Evolutionary conservation across 2,888 invertebrate genomes (phyloP).

Genomic region (Oscheius myriophilus): DNA sequence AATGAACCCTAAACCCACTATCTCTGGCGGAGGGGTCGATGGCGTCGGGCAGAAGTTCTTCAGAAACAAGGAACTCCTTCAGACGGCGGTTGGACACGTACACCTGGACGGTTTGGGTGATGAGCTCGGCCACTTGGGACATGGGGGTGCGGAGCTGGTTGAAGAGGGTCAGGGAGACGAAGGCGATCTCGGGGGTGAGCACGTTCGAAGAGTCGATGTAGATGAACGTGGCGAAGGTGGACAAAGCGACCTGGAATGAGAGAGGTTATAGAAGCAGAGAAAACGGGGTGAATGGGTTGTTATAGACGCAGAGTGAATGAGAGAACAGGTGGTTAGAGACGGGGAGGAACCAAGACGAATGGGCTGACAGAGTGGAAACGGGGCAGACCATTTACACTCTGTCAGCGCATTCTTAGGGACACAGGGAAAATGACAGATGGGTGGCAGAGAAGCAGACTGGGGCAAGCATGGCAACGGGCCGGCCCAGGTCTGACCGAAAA

Average conservation of each 20-base stretch:
- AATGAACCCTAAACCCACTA: slow-evolving; percentile 39
- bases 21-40: slow-evolving; percentile 47
- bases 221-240: slow-evolving; percentile 67
- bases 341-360: too few relatives aligned
- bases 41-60: slow-evolving; percentile 43
- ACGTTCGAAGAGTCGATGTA: slow-evolving; percentile 62
- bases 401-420: too few relatives aligned
- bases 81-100: slow-evolving; percentile 64
- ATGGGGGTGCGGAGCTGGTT: slow-evolving; percentile 95
- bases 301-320: too few relatives aligned
- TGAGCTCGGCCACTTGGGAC: slow-evolving; percentile 82
- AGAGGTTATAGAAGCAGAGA: too few relatives aligned
- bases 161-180: slow-evolving; percentile 95
- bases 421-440: too few relatives aligned
- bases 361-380: too few relatives aligned
- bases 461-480: too few relatives aligned
- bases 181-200: slow-evolving; percentile 80
- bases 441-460: too few relatives aligned
- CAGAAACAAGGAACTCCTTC: slow-evolving; percentile 64
- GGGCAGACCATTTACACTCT: too few relatives aligned
- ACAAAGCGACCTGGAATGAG: slow-evolving; percentile 61
- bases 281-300: too few relatives aligned
- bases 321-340: too few relatives aligned
- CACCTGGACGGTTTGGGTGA: slow-evolving; percentile 67
- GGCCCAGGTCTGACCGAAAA: too few relatives aligned